Evolutionary conservation across 1,140 invertebrate species (phyloP).

Genomic region (Caenorhabditis remanei): DNA sequence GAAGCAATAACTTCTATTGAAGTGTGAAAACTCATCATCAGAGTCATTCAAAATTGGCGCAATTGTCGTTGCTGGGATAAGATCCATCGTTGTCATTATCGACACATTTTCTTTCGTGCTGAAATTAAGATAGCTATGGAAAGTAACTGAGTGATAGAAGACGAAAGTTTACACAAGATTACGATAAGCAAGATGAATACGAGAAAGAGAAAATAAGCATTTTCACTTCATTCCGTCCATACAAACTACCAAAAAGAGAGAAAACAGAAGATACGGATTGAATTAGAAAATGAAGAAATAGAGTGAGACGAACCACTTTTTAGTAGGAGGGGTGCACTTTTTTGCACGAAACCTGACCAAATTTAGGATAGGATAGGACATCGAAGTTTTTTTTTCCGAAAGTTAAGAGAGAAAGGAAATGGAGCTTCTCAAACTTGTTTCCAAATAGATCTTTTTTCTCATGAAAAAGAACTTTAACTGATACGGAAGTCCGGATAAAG

Average conservation of each 20-base stretch:
- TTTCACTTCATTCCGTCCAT: too few relatives aligned
- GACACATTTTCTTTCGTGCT: conserved; percentile 34
- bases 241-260: background rate
- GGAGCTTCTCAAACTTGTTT: background rate
- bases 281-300: conserved; percentile 14
- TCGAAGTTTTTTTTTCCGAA: conserved; percentile 2
- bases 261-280: background rate
- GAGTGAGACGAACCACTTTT: background rate
- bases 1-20: background rate
- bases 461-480: background rate
- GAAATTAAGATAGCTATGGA: background rate
- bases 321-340: background rate
- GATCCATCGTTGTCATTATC: background rate
- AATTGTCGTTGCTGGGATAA: background rate
- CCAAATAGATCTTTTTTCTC: background rate
- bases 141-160: background rate
- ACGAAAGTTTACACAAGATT: background rate
- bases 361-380: background rate
- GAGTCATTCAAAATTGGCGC: conserved; percentile 1
- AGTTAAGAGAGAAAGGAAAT: background rate
- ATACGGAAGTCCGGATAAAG: conserved; percentile 25
- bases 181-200: too few relatives aligned
- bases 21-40: background rate
- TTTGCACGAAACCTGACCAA: conserved; percentile 34
- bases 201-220: too few relatives aligned